A percentile compares a stretch with the other conserved stretches of the same genome.
phyloP scores from a whole-genome alignment of 2,797 vertebrate genomes.

The Cryptoblepharus egeriae region DNA sequence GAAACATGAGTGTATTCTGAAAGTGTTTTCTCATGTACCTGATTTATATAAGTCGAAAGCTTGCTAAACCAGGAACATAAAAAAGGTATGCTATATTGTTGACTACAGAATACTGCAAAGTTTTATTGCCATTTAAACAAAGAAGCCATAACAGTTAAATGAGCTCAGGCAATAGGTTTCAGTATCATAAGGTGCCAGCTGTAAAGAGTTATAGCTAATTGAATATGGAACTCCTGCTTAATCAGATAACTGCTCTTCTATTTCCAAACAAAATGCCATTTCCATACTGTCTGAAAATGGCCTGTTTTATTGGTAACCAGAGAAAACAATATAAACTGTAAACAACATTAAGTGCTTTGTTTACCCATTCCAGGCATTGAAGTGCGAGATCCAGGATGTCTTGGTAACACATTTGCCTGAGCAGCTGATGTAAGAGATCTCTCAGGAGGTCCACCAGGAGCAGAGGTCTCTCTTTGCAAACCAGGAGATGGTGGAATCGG shows the following conservation, averaged over 20 bases:
- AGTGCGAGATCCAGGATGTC: slow-evolving; percentile 88
- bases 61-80: slow-evolving; percentile 81
- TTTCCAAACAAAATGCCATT: slow-evolving; percentile 86
- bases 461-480: slow-evolving; percentile 81
- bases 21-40: slow-evolving; percentile 71
- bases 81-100: slow-evolving; percentile 80
- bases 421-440: slow-evolving; percentile 80
- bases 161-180: slow-evolving; percentile 85
- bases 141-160: slow-evolving; percentile 86
- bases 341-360: slow-evolving; percentile 85
- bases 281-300: slow-evolving; percentile 83
- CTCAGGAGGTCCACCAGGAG: slow-evolving; percentile 91
- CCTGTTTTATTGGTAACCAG: slow-evolving; percentile 85
- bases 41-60: slow-evolving; percentile 77
- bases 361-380: slow-evolving; percentile 93
- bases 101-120: slow-evolving; percentile 82
- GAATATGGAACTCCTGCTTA: slow-evolving; percentile 86
- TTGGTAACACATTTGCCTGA: slow-evolving; percentile 86
- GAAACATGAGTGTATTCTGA: slow-evolving; percentile 73
- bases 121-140: slow-evolving; percentile 88
- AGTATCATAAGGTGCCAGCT: slow-evolving; percentile 85
- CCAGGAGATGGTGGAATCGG: slow-evolving; percentile 79
- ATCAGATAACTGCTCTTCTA: slow-evolving; percentile 86
- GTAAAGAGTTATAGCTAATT: slow-evolving; percentile 89
- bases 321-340: slow-evolving; percentile 86